Evolutionary conservation across 2,888 invertebrate species (phyloP), one percentile per base, ranked within the genome.

Genomic region (Brachycybe producta): DNA sequence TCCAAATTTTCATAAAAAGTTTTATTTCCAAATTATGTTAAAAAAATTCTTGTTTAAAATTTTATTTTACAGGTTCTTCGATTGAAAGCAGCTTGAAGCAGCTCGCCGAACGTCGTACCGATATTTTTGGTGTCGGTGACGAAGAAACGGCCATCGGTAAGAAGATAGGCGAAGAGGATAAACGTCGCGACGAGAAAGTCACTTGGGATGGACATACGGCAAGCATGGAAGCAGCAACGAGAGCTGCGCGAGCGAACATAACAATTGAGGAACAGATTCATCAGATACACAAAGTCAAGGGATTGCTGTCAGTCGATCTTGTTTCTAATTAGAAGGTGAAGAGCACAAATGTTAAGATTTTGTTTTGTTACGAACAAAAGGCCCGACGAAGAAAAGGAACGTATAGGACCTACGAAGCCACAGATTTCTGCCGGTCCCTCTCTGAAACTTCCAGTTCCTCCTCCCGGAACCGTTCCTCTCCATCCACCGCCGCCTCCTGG

Each of bases 121-220:
- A 98, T 75, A 98, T 98, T 70, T 99, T 99, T 72, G 98, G 98
- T 70, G 87, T 91, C 55, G 97, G 97, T 52, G 90, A 90, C 66
- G 95, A 97, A 67, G 98, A 98, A 75, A 95, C 97, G 0, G 88
- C 90, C 23, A 99, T 98, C 65, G 98, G 98, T 73, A 94, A 94
- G 72, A 98, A 97, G 73, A 84, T 94, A 54, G 90, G 90, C 2
- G 90, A 90, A 65, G 84, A 85, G 60, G 86, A 86, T 67, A 76
- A 77, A 30, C 76, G 78, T 57, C 82, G 87, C 59, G 87, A 88
- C 62, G 90, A 90, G 64, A 73, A 73, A 61, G 88, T 91, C 15
- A 94, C 94, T 45, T 97, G 97, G 97, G 97, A 97, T 70, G 97
- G 97, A 0, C 94, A 97, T 69, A 91, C 92, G 0, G 88, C 88